Evolutionary conservation across 64 coral and sea anemone species (phyloP).

Genomic region (Montipora capricornis): DNA sequence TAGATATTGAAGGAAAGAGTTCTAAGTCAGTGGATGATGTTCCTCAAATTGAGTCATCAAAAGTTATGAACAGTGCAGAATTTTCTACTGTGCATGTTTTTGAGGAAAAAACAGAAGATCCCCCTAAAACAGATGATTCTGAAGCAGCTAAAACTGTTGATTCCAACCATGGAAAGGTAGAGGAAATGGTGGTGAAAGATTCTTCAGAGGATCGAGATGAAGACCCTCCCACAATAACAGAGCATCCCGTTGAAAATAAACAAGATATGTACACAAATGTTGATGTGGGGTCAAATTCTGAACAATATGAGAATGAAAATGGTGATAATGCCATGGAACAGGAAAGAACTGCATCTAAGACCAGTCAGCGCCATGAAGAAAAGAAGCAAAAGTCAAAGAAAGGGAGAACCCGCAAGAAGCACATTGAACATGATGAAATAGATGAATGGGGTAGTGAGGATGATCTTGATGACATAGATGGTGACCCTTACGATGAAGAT

Average conservation of each 20-base stretch:
- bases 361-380: neutral
- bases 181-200: neutral
- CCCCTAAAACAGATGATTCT: neutral
- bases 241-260: neutral
- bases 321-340: neutral
- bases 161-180: neutral
- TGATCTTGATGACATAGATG: conserved; percentile 50
- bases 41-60: neutral
- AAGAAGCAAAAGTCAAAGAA: conserved; percentile 45
- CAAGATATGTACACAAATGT: neutral
- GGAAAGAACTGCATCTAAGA: neutral
- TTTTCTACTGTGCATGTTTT: neutral
- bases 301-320: neutral
- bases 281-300: neutral
- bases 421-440: conserved; percentile 34
- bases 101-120: neutral
- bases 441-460: conserved; percentile 70
- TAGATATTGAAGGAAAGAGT: neutral
- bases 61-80: neutral
- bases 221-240: neutral
- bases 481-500: conserved; percentile 57
- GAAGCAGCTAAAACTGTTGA: neutral
- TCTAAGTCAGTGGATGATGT: neutral
- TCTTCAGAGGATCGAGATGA: neutral
- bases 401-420: conserved; percentile 30